Evolutionary conservation across 2,113 vertebrate species (phyloP), one percentile per base, ranked within the genome.

Genomic region (Chloroceryle aenea): DNA sequence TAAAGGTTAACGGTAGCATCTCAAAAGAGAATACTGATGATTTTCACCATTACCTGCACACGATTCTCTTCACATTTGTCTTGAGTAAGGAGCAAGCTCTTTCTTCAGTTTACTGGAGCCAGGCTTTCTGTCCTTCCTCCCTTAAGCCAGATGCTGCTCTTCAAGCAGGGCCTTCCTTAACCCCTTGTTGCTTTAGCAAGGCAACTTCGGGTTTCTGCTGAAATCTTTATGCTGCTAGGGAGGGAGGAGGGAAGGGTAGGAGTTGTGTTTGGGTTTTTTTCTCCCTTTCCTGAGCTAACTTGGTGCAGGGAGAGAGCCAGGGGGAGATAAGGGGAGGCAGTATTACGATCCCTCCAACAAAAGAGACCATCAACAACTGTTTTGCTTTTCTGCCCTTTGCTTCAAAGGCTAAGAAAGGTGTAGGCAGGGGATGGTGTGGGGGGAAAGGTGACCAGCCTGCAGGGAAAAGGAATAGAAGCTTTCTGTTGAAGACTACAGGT

Each of bases 361-460:
- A 79, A 56, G 40, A 17, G 40, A 32, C 17, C 7, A 25, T 36
- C 32, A 19, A 10, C 38, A 27, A 0, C 0, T 29, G 36, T 25
- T 75, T 85, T 26, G 32, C 9, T 11, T 90, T 69, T 26, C 15
- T 11, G 7, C 64, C 17, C 10, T 20, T 45, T 12, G 10, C 5
- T 72, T 45, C 15, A 16, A 18, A 56, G 42, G 50, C 18, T 10
- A 42, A 42, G 30, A 47, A 12, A 3, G 2, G 16, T 20, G 56
- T 16, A 14, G 25, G 20, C 0, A 1, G n/a, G 14, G 36, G 25
- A 16, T 20, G 23, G 17, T 4, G 15, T 1, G 6, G 38, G 22
- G 25, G 10, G 21, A 34, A 32, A 20, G 48, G 27, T 13, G 20
- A 40, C 5, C 3, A 2, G 9, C 22, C 42, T 67, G n/a, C 52